Conservation (phyloP, 2,888 invertebrate genomes). For the Resseliella maxima region DNA sequence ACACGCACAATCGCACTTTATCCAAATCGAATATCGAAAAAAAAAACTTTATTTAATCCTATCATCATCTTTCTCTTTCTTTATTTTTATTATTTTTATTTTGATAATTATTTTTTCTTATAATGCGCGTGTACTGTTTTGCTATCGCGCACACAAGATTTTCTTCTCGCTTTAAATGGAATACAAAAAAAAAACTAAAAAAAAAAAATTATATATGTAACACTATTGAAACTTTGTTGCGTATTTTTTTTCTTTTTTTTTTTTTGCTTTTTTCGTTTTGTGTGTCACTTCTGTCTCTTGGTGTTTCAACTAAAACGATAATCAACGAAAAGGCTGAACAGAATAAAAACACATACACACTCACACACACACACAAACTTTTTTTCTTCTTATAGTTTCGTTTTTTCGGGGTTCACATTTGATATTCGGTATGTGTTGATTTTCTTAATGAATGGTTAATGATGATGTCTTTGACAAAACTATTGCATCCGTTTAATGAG, state of each 20-base stretch:
- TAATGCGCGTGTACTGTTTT: conserved; percentile 34
- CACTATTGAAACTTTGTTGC: conserved; percentile 29
- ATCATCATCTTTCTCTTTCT: not conserved
- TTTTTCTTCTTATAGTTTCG: not conserved
- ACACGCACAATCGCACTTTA: conserved; percentile 33
- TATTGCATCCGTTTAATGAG: conserved; percentile 38
- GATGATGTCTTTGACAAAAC: not conserved
- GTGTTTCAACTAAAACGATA: conserved; percentile 2
- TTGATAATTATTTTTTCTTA: not conserved
- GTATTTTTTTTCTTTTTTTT: not conserved
- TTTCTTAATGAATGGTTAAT: not conserved
- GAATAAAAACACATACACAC: conserved; percentile 24
- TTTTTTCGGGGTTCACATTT: not conserved
- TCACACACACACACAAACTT: too few species aligned
- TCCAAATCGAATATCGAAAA: not conserved
- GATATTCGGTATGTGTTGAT: conserved; percentile 10
- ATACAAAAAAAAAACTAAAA: not conserved
- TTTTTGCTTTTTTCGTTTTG: not conserved
- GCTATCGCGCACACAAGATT: not conserved
- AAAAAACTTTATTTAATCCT: conserved; percentile 15
- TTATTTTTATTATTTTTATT: too few species aligned
- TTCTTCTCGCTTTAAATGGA: not conserved
- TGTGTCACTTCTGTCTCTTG: conserved; percentile 5
- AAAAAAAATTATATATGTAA: too few species aligned
- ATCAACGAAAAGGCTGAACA: conserved; percentile 37